These are phyloP conservation scores for Dysidea cf. avara DNA, from an alignment of 37 sponge, comb jelly and placozoan genomes.

Conservation along the genomic window DNA sequence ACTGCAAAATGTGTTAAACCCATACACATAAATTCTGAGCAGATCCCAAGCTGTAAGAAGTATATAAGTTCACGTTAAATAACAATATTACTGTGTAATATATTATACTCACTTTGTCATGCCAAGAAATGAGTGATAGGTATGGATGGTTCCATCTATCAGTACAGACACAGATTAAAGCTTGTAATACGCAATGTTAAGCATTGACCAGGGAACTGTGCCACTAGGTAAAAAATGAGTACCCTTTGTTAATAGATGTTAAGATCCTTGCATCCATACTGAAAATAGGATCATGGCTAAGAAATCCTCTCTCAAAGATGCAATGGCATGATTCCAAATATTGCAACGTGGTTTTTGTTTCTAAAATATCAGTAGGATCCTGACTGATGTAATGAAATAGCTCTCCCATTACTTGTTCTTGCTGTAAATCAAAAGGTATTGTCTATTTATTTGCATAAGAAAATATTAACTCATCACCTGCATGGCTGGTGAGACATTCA, in stretches of 20 bases:
- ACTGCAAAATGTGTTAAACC: constrained; percentile 5
- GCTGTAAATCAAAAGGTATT: not conserved
- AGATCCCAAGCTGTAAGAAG: no score
- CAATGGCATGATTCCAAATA: constrained; percentile 8
- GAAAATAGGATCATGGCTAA: constrained; percentile 4
- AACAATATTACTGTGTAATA: no score
- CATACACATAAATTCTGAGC: constrained; percentile 2
- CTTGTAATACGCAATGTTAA: no score
- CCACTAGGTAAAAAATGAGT: not conserved
- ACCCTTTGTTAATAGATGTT: not conserved
- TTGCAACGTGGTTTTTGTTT: not conserved
- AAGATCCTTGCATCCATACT: not conserved
- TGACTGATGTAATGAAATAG: not conserved
- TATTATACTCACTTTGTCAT: constrained; percentile 23
- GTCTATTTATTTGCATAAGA: not conserved
- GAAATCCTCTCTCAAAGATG: constrained; percentile 16
- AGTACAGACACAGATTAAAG: no score
- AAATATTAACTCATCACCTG: not conserved
- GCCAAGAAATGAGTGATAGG: constrained; percentile 14
- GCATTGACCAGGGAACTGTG: not conserved
- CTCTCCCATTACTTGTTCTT: constrained; percentile 1
- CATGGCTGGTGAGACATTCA: constrained; percentile 16
- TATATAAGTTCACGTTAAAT: no score
- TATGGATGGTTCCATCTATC: no score
- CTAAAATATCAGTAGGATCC: not conserved